Conservation (phyloP, 2,888 invertebrate species). For the Pammene aurita region DNA sequence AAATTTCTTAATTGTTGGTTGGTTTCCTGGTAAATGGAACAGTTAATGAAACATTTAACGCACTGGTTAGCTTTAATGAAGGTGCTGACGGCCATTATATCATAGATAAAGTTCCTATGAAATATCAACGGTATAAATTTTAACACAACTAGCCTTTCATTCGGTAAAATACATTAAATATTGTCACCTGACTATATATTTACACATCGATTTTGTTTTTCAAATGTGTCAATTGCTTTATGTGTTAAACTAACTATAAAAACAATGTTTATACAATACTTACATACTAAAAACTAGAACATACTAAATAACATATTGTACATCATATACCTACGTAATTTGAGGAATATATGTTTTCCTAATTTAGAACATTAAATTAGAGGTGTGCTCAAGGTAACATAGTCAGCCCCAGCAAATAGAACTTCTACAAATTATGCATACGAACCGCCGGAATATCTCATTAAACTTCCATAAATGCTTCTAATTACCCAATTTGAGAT, state of each 20-base stretch:
- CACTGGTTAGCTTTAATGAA: neutral
- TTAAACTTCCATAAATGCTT: conserved; percentile 7
- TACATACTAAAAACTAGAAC: no score
- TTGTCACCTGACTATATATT: no score
- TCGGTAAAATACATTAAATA: neutral
- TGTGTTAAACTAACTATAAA: no score
- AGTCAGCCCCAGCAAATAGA: neutral
- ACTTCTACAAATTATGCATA: neutral
- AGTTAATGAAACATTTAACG: neutral
- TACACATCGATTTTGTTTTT: no score
- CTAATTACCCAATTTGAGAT: conserved; percentile 11
- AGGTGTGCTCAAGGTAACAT: conserved; percentile 4
- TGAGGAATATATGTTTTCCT: no score
- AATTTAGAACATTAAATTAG: neutral
- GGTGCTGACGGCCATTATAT: neutral
- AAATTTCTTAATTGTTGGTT: neutral
- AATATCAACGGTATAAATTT: neutral
- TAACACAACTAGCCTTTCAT: neutral
- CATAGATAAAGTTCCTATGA: neutral
- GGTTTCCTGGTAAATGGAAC: conserved; percentile 13
- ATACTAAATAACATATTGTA: no score
- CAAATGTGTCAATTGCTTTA: no score
- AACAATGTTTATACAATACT: no score
- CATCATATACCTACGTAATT: no score
- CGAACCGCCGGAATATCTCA: neutral